Percentiles rank a stretch among this genome's conserved stretches.
These are phyloP conservation scores for Mormyrus proboscirostris DNA, from an alignment of 2,797 vertebrate species.

Conservation along the genomic window DNA sequence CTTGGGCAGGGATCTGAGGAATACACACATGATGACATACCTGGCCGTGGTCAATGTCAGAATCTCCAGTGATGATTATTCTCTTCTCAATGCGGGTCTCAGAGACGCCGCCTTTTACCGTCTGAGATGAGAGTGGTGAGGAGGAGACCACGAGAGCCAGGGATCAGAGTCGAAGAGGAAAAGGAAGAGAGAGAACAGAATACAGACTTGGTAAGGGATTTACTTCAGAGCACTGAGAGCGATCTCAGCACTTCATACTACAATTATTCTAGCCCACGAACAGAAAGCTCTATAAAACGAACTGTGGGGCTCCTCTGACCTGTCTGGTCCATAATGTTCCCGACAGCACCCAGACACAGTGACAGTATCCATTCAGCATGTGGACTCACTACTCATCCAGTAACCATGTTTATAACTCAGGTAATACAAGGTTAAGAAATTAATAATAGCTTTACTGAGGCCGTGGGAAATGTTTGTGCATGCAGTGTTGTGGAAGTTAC, in stretches of 20 bases:
- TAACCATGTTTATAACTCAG: not conserved
- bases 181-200: not conserved
- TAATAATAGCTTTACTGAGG: not conserved
- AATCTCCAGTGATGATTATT: conserved; percentile 87
- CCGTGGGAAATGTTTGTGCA: not conserved
- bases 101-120: conserved; percentile 82
- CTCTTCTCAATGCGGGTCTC: conserved; percentile 89
- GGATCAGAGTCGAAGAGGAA: not conserved
- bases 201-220: not conserved
- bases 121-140: conserved; percentile 51
- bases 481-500: not conserved
- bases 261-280: not conserved
- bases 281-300: not conserved
- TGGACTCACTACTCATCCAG: not conserved
- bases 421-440: not conserved
- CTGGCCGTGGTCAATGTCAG: conserved; percentile 80
- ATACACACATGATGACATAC: conserved; percentile 45
- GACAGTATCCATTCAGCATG: not conserved
- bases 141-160: not conserved
- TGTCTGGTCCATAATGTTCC: not conserved
- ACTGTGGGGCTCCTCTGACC: not conserved
- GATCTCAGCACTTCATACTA: not conserved
- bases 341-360: not conserved
- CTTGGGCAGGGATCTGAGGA: not conserved
- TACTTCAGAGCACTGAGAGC: not conserved